Conservation (phyloP, 1,140 invertebrate species). For the Trypoxylus dichotomus region DNA sequence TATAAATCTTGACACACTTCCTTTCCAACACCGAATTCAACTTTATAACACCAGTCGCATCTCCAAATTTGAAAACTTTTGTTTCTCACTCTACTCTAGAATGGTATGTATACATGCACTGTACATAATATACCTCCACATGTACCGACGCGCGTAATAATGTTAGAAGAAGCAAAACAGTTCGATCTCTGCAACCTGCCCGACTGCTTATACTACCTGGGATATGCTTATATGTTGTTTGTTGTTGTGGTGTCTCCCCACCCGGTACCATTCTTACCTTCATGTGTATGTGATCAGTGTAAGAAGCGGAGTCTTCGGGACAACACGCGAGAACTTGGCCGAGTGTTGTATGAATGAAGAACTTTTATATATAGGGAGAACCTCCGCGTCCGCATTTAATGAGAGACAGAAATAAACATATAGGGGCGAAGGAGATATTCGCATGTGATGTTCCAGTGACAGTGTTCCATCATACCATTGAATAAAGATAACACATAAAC, state of each 20-base stretch:
- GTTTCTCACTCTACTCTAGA: too few species aligned
- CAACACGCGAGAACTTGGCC: conserved; percentile 41
- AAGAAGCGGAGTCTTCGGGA: conserved; percentile 51
- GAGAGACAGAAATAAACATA: conserved; percentile 5
- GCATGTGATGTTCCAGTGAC: conserved; percentile 27
- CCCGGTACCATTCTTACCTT: conserved; percentile 52
- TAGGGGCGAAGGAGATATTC: conserved; percentile 26
- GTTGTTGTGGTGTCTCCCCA: conserved; percentile 43
- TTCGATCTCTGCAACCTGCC: conserved; percentile 28
- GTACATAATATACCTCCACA: background rate
- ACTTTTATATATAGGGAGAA: conserved; percentile 30
- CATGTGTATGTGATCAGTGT: conserved; percentile 54
- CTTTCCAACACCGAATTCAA: too few species aligned
- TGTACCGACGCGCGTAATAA: conserved; percentile 1
- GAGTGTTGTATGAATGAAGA: conserved; percentile 42
- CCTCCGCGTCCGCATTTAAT: background rate
- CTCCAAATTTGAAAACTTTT: too few species aligned
- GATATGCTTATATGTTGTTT: conserved; percentile 46
- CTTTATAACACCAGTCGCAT: too few species aligned
- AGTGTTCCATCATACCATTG: conserved; percentile 26
- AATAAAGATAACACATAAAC: conserved; percentile 15
- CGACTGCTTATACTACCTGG: conserved; percentile 42
- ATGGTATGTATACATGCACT: background rate
- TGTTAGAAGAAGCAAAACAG: conserved; percentile 17
- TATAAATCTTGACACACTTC: too few species aligned